Conservation (phyloP, 2,113 vertebrate species). For the Synchiropus splendidus region DNA sequence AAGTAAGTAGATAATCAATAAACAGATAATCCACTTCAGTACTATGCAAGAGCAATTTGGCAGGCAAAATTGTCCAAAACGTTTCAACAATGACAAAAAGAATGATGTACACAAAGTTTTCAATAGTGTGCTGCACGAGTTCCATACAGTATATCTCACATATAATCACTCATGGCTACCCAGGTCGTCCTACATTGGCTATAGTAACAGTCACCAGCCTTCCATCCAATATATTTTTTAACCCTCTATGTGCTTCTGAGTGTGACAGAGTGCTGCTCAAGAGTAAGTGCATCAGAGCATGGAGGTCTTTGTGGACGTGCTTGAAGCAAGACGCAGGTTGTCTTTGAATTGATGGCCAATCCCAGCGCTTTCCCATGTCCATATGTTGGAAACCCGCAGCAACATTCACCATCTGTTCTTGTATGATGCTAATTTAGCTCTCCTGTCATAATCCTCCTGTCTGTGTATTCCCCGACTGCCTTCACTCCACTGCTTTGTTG, state of each 20-base stretch:
- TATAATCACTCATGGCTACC: no score
- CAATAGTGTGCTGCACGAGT: no score
- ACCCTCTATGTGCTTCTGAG: conserved; percentile 41
- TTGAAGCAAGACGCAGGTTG: conserved; percentile 31
- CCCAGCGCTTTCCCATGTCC: conserved; percentile 38
- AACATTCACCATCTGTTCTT: conserved; percentile 51
- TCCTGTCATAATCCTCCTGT: conserved; percentile 22
- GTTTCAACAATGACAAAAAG: no score
- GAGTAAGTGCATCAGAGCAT: conserved; percentile 5
- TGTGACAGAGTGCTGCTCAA: conserved; percentile 41
- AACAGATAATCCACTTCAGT: no score
- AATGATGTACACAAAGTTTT: no score
- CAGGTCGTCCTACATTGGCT: no score
- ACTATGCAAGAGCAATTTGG: no score
- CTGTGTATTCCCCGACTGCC: conserved; percentile 36
- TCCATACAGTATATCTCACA: background rate
- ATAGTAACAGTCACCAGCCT: conserved; percentile 35
- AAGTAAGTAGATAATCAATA: no score
- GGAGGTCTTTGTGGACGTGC: background rate
- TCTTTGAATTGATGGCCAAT: conserved; percentile 52
- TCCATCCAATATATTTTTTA: conserved; percentile 43
- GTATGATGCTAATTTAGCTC: conserved; percentile 50
- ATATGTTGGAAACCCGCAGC: conserved; percentile 58
- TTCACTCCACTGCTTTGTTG: conserved; percentile 10
- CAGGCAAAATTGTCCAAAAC: no score